Percentiles rank a stretch among this genome's conserved stretches.
Evolutionary conservation across 92 coral and sea anemone species (phyloP).

Genomic region (Actinernus sp.): DNA sequence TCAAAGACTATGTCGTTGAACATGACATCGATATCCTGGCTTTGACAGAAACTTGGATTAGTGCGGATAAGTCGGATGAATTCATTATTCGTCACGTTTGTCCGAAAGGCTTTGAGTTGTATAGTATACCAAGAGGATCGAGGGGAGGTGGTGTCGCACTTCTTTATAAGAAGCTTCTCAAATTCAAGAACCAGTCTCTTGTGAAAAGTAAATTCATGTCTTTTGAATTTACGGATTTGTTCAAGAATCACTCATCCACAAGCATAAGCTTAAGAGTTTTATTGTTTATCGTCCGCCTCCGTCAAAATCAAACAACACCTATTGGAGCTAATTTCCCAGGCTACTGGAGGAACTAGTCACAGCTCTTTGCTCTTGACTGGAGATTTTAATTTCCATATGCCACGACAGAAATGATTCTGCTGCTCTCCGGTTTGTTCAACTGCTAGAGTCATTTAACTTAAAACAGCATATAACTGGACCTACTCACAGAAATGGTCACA

Average conservation of each 20-base stretch:
- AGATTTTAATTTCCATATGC: conserved; percentile 25
- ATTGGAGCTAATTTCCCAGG: conserved; percentile 1
- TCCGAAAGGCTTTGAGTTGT: conserved; percentile 10
- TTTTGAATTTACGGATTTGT: conserved; percentile 5
- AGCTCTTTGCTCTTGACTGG: conserved; percentile 30
- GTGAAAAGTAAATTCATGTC: conserved; percentile 3
- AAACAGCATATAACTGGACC: too few species aligned
- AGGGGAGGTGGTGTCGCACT: conserved; percentile 19
- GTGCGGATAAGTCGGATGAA: conserved; percentile 4
- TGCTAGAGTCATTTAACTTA: conserved; percentile 50
- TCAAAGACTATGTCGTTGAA: conserved; percentile 22
- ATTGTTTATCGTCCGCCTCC: conserved; percentile 20
- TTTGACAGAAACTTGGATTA: conserved; percentile 29
- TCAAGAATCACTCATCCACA: conserved; percentile 8
- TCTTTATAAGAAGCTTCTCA: conserved; percentile 1
- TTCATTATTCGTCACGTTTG: conserved; percentile 9
- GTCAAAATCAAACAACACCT: too few species aligned
- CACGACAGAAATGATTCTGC: conserved; percentile 17
- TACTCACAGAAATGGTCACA: too few species aligned
- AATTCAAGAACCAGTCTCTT: conserved; percentile 7
- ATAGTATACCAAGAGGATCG: conserved; percentile 16
- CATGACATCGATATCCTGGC: conserved; percentile 23
- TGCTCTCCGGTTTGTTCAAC: conserved; percentile 25
- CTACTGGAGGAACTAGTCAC: conserved; percentile 5
- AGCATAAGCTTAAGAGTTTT: conserved; percentile 2